Evolutionary conservation across 2,797 vertebrate genomes (phyloP).

Genomic region (Pampus argenteus): DNA sequence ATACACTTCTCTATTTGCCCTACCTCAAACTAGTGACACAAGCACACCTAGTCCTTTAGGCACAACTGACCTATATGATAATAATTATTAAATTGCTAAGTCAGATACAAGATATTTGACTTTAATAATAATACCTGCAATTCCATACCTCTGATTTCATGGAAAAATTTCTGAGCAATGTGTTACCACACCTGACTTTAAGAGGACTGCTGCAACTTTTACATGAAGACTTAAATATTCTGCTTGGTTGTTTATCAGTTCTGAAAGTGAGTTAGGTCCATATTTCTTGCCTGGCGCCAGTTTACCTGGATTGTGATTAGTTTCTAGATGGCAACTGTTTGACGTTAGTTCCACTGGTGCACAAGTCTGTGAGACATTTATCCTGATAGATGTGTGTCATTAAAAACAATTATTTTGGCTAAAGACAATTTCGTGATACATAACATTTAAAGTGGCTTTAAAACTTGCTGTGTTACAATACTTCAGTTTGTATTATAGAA

Average conservation of each 20-base stretch:
- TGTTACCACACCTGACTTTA: background rate
- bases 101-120: constrained; percentile 13
- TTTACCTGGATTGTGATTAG: background rate
- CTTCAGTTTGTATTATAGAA: no score
- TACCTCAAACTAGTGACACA: constrained; percentile 4
- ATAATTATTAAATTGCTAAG: constrained; percentile 1
- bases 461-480: no score
- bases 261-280: constrained; percentile 3
- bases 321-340: constrained; percentile 1
- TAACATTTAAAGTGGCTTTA: no score
- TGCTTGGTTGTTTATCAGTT: background rate
- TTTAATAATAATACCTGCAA: constrained; percentile 11
- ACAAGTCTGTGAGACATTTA: no score
- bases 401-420: background rate
- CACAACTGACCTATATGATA: background rate
- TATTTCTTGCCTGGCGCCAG: background rate
- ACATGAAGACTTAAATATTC: background rate
- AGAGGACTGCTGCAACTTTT: background rate
- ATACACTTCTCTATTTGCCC: background rate
- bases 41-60: background rate
- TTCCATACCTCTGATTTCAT: background rate
- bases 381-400: no score
- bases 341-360: background rate
- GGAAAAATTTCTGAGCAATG: background rate
- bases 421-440: no score